A percentile compares a stretch with the other conserved stretches of the same genome.
phyloP scores from a whole-genome alignment of 2,113 vertebrate species.

The Lamprotornis superbus region DNA sequence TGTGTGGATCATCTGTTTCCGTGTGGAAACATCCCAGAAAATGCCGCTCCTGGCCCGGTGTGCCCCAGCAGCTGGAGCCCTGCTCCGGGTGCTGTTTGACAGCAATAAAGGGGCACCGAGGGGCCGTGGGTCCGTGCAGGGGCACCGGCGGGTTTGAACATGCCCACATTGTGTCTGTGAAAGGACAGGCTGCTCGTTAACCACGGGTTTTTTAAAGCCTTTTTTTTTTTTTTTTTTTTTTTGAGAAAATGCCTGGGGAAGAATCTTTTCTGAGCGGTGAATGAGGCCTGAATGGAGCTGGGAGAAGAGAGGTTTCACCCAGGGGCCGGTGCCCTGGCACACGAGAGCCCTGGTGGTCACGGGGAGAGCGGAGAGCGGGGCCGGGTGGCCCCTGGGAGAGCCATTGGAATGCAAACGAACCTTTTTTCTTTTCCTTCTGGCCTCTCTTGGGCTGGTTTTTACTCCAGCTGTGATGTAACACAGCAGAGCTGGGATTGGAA shows the following conservation, averaged over 20 bases:
- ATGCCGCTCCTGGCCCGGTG: neutral
- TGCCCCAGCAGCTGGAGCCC: neutral
- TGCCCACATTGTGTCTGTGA: constrained; percentile 9
- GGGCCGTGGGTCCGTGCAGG: neutral
- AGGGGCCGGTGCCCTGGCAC: neutral
- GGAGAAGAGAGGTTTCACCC: constrained; percentile 8
- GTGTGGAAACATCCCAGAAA: neutral
- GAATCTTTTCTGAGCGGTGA: constrained; percentile 3
- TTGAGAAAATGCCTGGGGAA: neutral
- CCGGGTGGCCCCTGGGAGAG: neutral
- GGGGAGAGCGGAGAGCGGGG: neutral
- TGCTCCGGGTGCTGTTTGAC: neutral
- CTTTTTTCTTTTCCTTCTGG: neutral
- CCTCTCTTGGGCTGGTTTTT: neutral
- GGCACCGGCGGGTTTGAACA: constrained; percentile 14
- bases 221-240: neutral
- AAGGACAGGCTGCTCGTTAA: constrained; percentile 46
- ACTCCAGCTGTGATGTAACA: neutral
- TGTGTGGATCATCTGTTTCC: neutral
- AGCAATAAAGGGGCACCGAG: neutral
- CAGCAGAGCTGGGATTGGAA: neutral
- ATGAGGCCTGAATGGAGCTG: neutral
- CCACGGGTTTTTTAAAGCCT: neutral
- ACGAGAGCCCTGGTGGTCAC: neutral
- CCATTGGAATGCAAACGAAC: constrained; percentile 17